These are phyloP conservation scores for Mycetomoellerius zeteki DNA, from an alignment of 1,140 invertebrate genomes.

Conservation along the genomic window DNA sequence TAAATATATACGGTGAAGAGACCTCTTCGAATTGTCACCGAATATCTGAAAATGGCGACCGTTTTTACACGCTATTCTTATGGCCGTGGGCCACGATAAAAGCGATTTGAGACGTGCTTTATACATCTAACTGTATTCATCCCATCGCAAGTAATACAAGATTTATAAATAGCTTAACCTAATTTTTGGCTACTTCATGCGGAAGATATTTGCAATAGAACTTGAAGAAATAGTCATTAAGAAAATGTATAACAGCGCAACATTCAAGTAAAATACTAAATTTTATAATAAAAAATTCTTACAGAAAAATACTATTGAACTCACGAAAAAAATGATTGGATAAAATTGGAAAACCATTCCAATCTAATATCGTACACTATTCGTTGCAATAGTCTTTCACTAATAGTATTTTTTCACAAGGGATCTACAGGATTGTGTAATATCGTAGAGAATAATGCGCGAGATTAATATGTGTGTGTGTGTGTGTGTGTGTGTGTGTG, in stretches of 20 bases:
- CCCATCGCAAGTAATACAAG: conserved; percentile 4
- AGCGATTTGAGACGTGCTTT: conserved; percentile 44
- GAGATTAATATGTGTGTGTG: no score
- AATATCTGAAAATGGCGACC: conserved; percentile 67
- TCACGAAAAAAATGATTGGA: no score
- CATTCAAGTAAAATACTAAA: background rate
- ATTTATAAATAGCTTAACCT: conserved; percentile 8
- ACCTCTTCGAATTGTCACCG: conserved; percentile 57
- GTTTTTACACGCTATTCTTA: conserved; percentile 59
- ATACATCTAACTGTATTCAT: conserved; percentile 24
- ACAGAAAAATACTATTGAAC: no score
- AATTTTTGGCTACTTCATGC: conserved; percentile 4
- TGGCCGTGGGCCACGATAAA: conserved; percentile 49
- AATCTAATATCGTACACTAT: no score
- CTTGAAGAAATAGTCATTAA: background rate
- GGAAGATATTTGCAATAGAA: conserved; percentile 10
- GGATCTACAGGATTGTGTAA: background rate
- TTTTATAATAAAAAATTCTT: conserved; percentile 17
- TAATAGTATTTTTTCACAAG: no score
- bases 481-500: no score
- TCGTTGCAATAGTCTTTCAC: no score
- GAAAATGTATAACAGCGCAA: background rate
- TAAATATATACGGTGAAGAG: background rate
- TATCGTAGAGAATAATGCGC: background rate
- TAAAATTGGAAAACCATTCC: no score